These are phyloP conservation scores for Belonocnema kinseyi DNA, from an alignment of 1,140 invertebrate genomes.

Conservation along the genomic window DNA sequence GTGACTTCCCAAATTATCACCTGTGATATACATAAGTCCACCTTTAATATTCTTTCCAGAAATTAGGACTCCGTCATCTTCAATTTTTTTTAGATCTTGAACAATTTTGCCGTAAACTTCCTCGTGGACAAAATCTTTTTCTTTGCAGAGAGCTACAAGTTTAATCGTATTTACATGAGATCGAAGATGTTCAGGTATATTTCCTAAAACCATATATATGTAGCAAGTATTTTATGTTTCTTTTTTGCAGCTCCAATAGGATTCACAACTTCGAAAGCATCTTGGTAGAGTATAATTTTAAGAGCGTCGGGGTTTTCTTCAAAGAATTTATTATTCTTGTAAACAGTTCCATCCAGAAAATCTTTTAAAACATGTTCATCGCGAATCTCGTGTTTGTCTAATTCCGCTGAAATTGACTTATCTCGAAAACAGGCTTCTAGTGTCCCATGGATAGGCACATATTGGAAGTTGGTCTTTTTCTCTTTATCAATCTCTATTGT, in stretches of 20 bases:
- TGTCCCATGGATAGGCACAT: conserved; percentile 44
- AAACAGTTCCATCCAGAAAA: too few relatives aligned
- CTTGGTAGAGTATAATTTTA: conserved; percentile 63
- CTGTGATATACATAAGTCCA: conserved; percentile 53
- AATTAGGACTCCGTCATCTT: too few relatives aligned
- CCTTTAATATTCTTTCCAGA: conserved; percentile 24
- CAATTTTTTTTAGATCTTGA: conserved; percentile 58
- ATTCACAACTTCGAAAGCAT: conserved; percentile 61
- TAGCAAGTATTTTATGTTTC: too few relatives aligned
- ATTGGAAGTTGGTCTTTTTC: conserved; percentile 48
- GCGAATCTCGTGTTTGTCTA: conserved; percentile 37
- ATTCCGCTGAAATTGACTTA: conserved; percentile 35
- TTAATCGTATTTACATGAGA: too few relatives aligned
- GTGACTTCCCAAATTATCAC: conserved; percentile 60
- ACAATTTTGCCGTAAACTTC: conserved; percentile 54
- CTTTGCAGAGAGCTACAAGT: too few relatives aligned
- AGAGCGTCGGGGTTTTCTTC: conserved; percentile 51
- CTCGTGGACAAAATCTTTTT: conserved; percentile 54
- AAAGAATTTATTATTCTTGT: too few relatives aligned
- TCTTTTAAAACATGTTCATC: too few relatives aligned
- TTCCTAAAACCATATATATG: too few relatives aligned
- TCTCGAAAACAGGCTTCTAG: conserved; percentile 48
- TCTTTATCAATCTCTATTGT: conserved; percentile 1
- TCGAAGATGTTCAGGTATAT: too few relatives aligned
- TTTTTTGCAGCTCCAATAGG: too few relatives aligned